Conservation (phyloP, 2,797 vertebrate species). For the Macropus fuliginosus region DNA sequence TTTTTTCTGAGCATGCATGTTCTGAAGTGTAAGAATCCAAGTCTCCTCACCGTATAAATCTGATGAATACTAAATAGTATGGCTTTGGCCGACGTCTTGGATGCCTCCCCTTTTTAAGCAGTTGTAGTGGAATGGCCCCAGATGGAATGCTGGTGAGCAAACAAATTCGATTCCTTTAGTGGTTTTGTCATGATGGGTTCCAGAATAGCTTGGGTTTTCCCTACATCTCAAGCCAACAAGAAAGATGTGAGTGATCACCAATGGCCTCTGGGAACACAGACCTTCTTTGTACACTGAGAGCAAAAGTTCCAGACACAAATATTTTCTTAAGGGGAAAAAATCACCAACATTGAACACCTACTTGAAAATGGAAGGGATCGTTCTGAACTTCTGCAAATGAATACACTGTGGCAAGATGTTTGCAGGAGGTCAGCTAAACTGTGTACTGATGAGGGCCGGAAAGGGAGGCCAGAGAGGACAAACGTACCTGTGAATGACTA, state of each 20-base stretch:
- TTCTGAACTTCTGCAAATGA: constrained; percentile 64
- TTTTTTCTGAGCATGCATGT: constrained; percentile 35
- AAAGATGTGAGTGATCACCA: constrained; percentile 6
- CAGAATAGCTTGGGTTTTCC: constrained; percentile 5
- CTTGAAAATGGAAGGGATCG: constrained; percentile 61
- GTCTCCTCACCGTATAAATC: constrained; percentile 39
- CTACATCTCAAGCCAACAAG: constrained; percentile 47
- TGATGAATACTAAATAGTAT: constrained; percentile 41
- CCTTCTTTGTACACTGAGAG: constrained; percentile 76
- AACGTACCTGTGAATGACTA: constrained; percentile 40
- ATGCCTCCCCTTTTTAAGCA: constrained; percentile 22
- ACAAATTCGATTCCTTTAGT: neutral
- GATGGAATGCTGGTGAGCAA: constrained; percentile 33
- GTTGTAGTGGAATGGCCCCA: neutral
- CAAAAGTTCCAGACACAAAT: constrained; percentile 73
- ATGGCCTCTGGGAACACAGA: constrained; percentile 44
- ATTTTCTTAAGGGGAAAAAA: constrained; percentile 60
- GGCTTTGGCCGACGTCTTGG: constrained; percentile 27
- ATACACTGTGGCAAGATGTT: constrained; percentile 47
- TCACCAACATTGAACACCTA: constrained; percentile 60
- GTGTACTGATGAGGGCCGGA: neutral
- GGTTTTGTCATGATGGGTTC: constrained; percentile 32
- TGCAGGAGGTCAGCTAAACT: constrained; percentile 35
- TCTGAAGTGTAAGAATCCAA: constrained; percentile 42
- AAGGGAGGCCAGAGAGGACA: neutral